phyloP scores from a whole-genome alignment of 2,888 invertebrate genomes.

The Tenodera sinensis region DNA sequence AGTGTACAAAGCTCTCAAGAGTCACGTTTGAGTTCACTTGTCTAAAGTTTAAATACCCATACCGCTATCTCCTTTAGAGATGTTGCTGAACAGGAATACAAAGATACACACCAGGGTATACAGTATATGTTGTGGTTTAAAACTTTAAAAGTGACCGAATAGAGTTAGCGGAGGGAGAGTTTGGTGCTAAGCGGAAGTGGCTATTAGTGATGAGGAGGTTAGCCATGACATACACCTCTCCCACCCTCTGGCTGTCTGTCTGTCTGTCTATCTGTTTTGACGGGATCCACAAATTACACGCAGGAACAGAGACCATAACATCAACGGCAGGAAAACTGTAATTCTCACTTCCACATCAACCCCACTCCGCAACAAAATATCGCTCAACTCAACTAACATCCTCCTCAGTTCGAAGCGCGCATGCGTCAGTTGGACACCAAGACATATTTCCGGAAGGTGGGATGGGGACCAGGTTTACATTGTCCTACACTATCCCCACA shows the following conservation, averaged over 20 bases:
- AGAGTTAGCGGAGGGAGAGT: not conserved
- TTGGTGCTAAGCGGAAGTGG: not conserved
- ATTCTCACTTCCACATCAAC: conserved; percentile 44
- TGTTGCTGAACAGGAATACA: not conserved
- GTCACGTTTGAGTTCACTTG: no score
- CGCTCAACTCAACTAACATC: not conserved
- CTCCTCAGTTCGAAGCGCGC: not conserved
- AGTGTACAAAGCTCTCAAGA: no score
- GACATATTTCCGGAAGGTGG: conserved; percentile 10
- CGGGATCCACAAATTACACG: conserved; percentile 14
- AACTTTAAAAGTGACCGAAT: not conserved
- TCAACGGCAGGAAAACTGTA: conserved; percentile 21
- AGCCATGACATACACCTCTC: not conserved
- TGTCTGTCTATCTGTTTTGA: not conserved
- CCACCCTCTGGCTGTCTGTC: not conserved
- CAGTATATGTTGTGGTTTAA: not conserved
- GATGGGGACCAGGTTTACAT: not conserved
- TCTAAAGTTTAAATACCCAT: not conserved
- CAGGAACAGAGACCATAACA: not conserved
- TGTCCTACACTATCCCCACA: not conserved
- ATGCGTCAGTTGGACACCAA: conserved; percentile 16
- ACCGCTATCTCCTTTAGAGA: not conserved
- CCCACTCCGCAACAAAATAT: conserved; percentile 18
- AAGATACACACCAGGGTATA: not conserved
- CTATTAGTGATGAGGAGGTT: not conserved